Evolutionary conservation across 2,888 invertebrate genomes (phyloP), one percentile per base, ranked within the genome.

Genomic region (Sinhomidia bicolor): DNA sequence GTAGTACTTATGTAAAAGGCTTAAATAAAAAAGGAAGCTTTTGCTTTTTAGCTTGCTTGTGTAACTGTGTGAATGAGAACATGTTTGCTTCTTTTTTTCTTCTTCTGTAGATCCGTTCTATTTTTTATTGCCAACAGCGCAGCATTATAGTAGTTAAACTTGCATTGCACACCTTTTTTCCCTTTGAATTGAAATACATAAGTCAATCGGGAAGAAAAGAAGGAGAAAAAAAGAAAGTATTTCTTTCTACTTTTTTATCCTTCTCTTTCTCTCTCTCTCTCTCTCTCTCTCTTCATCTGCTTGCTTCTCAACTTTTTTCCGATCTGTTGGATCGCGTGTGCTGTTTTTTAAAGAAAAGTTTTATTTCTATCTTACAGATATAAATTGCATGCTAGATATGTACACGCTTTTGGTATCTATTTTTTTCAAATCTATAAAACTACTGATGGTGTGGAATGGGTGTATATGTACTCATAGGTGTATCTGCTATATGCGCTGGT

Each of bases 271-370:
- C 26, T 60, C 14, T 60, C 26, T 32, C 6, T 23, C 51, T 36
- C 74, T 74, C 62, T 47, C 47, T 44, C 51, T 26, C 14, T 57
- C 57, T 65, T 29, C 65, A n/a, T 32, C 65, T 65, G 14, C 51
- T 76, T 76, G 76, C 76, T 32, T 74, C 83, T 87, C 88, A 85
- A 88, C 88, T 82, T 84, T 88, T 88, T 88, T 88, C 88, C 88
- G 88, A 88, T 78, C 88, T 83, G 88, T 88, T 88, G 80, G 88
- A 88, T 83, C 76, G 76, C 76, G 44, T 71, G 68, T 71, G 84
- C 76, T 41, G 84, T 54, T 62, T 29, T 78, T 87, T 81, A 60
- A 44, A 62, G 60, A 71, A 82, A 71, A 82, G 29, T 82, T 62
- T 78, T 76, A 51, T n/a, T 20, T 29, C 76, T 47, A 51, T 51